phyloP scores from a whole-genome alignment of 2,888 invertebrate species.

The Leptura quadrifasciata region DNA sequence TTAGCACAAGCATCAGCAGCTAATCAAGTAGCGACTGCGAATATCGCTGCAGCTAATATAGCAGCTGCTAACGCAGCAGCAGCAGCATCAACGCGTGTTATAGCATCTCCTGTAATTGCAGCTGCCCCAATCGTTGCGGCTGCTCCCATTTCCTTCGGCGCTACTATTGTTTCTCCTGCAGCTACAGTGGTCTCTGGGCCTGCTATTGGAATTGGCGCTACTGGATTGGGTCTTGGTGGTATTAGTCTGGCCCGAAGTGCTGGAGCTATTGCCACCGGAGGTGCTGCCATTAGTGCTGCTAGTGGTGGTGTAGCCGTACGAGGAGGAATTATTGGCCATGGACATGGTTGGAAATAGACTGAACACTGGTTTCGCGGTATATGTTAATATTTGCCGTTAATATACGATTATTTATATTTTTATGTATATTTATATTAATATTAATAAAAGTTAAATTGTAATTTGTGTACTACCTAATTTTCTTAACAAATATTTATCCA shows the following conservation, averaged over 20 bases:
- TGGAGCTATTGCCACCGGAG: constrained; percentile 29
- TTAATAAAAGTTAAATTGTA: constrained; percentile 11
- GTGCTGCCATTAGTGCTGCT: constrained; percentile 31
- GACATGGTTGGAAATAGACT: constrained; percentile 25
- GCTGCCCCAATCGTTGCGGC: constrained; percentile 19
- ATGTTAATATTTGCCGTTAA: background rate
- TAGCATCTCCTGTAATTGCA: constrained; percentile 5
- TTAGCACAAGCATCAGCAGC: background rate
- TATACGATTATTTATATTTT: constrained; percentile 10
- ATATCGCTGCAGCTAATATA: constrained; percentile 23
- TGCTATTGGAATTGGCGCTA: constrained; percentile 33
- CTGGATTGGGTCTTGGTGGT: constrained; percentile 52
- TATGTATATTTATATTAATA: constrained; percentile 12
- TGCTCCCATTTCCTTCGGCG: background rate
- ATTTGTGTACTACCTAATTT: background rate
- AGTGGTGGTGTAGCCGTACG: constrained; percentile 20
- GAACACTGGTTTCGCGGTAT: constrained; percentile 10
- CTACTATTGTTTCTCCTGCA: constrained; percentile 14
- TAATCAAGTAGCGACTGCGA: constrained; percentile 18
- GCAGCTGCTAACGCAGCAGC: constrained; percentile 17
- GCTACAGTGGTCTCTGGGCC: constrained; percentile 9
- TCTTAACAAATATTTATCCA: no score
- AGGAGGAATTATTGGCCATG: constrained; percentile 19
- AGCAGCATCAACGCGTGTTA: background rate
- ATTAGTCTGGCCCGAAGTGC: constrained; percentile 44